phyloP scores from a whole-genome alignment of 2,888 invertebrate genomes.

The Maniola hyperantus region DNA sequence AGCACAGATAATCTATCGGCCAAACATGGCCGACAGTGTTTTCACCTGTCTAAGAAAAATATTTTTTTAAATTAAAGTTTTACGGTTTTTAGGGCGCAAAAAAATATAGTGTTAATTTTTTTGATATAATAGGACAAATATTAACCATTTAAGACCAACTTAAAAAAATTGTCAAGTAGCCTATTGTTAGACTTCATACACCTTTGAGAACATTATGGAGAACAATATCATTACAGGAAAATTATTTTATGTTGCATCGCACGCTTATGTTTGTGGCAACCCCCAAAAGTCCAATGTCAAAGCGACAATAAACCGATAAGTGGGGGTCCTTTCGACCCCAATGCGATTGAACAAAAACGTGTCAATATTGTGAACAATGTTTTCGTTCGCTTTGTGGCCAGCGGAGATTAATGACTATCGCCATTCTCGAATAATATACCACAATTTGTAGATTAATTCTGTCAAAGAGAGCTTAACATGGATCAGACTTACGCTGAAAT shows the following conservation, averaged over 20 bases:
- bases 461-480: slow-evolving; percentile 21
- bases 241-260: slow-evolving; percentile 20
- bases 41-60: too few species aligned
- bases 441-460: slow-evolving; percentile 73
- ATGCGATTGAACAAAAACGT: slow-evolving; percentile 69
- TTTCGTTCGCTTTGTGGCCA: slow-evolving; percentile 73
- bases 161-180: too few species aligned
- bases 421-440: slow-evolving; percentile 63
- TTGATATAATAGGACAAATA: too few species aligned
- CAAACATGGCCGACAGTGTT: too few species aligned
- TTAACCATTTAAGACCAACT: too few species aligned
- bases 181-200: too few species aligned
- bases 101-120: too few species aligned
- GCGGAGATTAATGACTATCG: slow-evolving; percentile 75
- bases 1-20: too few species aligned
- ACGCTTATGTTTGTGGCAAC: slow-evolving; percentile 33
- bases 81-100: too few species aligned
- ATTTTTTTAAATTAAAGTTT: too few species aligned
- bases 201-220: too few species aligned
- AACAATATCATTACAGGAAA: too few species aligned
- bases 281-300: slow-evolving; percentile 50
- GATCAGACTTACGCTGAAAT: not conserved
- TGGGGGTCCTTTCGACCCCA: slow-evolving; percentile 68
- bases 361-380: slow-evolving; percentile 80
- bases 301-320: slow-evolving; percentile 68